Evolutionary conservation across 2,113 vertebrate species (phyloP).

Genomic region (Piprites chloris): DNA sequence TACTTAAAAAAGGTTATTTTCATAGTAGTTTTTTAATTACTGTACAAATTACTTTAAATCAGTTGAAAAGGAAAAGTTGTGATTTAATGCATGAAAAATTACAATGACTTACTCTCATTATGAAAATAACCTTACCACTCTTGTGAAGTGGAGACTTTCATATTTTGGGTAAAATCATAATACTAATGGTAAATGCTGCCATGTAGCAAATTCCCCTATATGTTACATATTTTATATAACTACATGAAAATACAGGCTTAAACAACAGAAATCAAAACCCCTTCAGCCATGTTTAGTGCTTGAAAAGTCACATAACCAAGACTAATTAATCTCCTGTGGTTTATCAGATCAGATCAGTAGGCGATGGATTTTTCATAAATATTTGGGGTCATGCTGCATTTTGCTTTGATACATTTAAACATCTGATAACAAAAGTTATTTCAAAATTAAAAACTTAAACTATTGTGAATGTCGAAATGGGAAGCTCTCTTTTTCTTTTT

Average conservation of each 20-base stretch:
- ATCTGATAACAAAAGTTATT: background rate
- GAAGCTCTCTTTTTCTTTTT: background rate
- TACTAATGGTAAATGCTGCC: background rate
- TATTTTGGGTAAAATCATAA: background rate
- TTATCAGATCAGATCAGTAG: slow-evolving; percentile 26
- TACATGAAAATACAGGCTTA: background rate
- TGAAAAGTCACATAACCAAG: slow-evolving; percentile 17
- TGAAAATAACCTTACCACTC: background rate
- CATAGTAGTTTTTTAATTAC: background rate
- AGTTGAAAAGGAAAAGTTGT: background rate
- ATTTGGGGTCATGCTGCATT: background rate
- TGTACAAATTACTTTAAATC: background rate
- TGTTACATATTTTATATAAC: slow-evolving; percentile 5
- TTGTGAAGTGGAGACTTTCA: background rate
- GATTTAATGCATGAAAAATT: slow-evolving; percentile 21
- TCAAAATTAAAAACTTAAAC: background rate
- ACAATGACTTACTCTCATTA: background rate
- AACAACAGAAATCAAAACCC: background rate
- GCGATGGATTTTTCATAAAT: background rate
- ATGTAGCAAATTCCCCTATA: background rate
- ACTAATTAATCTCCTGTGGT: slow-evolving; percentile 46
- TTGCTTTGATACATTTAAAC: slow-evolving; percentile 9
- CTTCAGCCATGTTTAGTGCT: slow-evolving; percentile 16
- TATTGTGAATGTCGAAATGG: background rate
- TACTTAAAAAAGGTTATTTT: slow-evolving; percentile 26